Conservation (phyloP, 1,140 invertebrate species). For the Hyphantria cunea region DNA sequence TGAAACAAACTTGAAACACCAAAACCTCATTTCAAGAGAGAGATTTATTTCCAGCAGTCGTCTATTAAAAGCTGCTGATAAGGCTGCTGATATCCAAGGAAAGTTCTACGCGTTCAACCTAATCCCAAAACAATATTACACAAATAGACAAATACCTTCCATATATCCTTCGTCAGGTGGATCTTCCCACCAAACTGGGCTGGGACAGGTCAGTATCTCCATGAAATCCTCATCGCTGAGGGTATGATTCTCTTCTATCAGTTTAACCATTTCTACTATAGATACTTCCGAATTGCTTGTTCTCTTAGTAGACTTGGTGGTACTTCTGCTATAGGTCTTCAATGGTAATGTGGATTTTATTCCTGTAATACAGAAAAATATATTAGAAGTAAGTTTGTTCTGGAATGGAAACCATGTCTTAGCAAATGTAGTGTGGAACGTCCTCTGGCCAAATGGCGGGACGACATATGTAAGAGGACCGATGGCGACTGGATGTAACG, state of each 20-base stretch:
- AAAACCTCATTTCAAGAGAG: too few species aligned
- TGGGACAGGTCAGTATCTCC: conserved; percentile 67
- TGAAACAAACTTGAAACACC: too few species aligned
- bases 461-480: too few species aligned
- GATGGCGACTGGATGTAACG: not conserved
- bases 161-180: conserved; percentile 44
- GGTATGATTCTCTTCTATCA: conserved; percentile 45
- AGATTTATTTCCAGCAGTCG: too few species aligned
- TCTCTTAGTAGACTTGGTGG: conserved; percentile 2
- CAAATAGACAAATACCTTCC: conserved; percentile 45
- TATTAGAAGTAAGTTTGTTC: too few species aligned
- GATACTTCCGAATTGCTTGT: conserved; percentile 19
- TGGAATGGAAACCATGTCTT: too few species aligned
- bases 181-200: conserved; percentile 71
- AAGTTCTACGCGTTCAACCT: too few species aligned
- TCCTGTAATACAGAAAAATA: too few species aligned
- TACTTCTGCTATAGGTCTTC: not conserved
- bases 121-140: not conserved
- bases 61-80: too few species aligned
- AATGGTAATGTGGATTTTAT: not conserved
- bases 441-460: too few species aligned
- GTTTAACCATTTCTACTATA: conserved; percentile 44
- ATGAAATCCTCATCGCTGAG: conserved; percentile 61
- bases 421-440: too few species aligned
- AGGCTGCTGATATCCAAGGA: too few species aligned